Base-by-base conservation (phyloP, 2,113 vertebrate species). In the Gymnobelideus leadbeateri region DNA sequence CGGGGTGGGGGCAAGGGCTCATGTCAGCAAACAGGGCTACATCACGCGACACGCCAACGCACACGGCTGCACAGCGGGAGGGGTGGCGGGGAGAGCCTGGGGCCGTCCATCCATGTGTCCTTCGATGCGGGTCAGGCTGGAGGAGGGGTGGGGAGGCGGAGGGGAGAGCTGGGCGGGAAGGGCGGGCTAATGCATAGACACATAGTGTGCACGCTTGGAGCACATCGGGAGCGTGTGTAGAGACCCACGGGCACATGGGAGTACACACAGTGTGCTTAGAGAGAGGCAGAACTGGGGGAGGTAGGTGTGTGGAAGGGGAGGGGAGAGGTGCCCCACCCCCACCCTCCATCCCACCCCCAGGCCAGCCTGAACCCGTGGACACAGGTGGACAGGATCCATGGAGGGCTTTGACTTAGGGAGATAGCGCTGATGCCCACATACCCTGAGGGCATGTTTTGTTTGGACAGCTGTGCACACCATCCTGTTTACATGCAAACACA, bases 41-140 rank as follows among this genome's bases (percentile, higher is more conserved):
- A 90, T 97, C 96, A 97, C 96, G 54, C 97, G 97, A 97, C 97
- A 98, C 97, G 95, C 97, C 97, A 97, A 97, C 95, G 91, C 95
- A 97, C 96, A 97, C 92, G 52, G 96, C 95, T 97, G 97, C 98
- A 97, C 96, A 97, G 96, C 96, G 3, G 93, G 57, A 28, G 51
- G 94, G 1, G 0, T 3, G 37, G 92, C 1, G 1, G 90, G 53
- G 51, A 55, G 93, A 94, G 93, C 57, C 23, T 0, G 92, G 95
- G 51, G 92, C 92, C 93, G 68, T 94, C 96, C 96, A 89, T 94
- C 96, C 96, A 94, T 96, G 95, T 93, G 96, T 97, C 94, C 96
- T 98, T 92, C 37, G 12, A 7, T 97, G 96, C 11, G 57, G 96
- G 96, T 94, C 55, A 0, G 96, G 96, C 95, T 57, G 54, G 90